phyloP scores from a whole-genome alignment of 2,113 vertebrate genomes.

The Silurus glanis region DNA sequence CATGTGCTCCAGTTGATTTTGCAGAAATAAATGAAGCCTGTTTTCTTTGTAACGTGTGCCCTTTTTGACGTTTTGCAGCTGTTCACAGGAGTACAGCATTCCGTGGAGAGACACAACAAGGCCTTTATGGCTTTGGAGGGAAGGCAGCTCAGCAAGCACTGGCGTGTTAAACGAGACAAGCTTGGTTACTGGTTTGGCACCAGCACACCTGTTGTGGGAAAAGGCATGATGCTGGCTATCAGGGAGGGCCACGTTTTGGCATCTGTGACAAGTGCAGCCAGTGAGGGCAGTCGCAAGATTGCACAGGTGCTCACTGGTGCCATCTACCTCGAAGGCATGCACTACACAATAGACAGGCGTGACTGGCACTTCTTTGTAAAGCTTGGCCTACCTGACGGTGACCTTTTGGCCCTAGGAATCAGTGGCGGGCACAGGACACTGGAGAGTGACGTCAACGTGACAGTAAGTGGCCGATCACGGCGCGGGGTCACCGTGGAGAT shows the following conservation, averaged over 20 bases:
- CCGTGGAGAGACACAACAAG: conserved; percentile 83
- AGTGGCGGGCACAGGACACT: conserved; percentile 81
- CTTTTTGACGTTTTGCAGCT: conserved; percentile 65
- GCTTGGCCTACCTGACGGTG: conserved; percentile 79
- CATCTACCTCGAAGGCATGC: conserved; percentile 83
- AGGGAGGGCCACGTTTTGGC: conserved; percentile 82
- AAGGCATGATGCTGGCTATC: conserved; percentile 86
- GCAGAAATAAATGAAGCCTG: not conserved
- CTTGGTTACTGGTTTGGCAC: conserved; percentile 87
- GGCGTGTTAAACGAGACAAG: conserved; percentile 77
- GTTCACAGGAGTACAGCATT: conserved; percentile 85
- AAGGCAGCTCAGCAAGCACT: conserved; percentile 78
- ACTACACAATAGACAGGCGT: conserved; percentile 85
- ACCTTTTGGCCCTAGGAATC: conserved; percentile 81
- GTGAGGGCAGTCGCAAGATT: conserved; percentile 84
- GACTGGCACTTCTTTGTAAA: conserved; percentile 89
- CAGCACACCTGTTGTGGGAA: conserved; percentile 81
- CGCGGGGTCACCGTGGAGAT: conserved; percentile 84
- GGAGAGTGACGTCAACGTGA: conserved; percentile 82
- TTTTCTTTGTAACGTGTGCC: not conserved
- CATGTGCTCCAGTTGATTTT: not conserved
- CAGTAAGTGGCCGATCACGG: conserved; percentile 82
- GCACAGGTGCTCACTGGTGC: conserved; percentile 81
- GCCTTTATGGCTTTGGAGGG: conserved; percentile 89
- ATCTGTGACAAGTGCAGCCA: conserved; percentile 76